Conservation (phyloP, 35 echinoderm and acorn worm species). For the Ophiothrix spiculata region DNA sequence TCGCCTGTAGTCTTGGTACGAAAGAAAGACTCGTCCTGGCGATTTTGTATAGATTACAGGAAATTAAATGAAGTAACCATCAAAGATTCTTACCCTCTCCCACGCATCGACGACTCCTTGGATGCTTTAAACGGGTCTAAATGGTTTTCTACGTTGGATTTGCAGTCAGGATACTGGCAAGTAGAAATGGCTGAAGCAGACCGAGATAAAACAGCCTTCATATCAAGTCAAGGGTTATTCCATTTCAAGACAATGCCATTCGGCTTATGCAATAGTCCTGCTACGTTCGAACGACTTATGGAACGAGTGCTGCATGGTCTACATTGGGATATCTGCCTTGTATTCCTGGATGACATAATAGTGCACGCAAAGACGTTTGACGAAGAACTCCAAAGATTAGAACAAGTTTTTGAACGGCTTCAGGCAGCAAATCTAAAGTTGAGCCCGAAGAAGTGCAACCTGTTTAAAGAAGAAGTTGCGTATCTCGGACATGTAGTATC, state of each 20-base stretch:
- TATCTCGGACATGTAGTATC: conserved; percentile 59
- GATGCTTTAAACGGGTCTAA: not conserved
- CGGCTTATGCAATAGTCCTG: conserved; percentile 45
- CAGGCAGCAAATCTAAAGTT: conserved; percentile 22
- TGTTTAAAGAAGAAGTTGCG: conserved; percentile 27
- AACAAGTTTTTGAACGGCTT: conserved; percentile 20
- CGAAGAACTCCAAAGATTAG: conserved; percentile 26
- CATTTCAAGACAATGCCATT: conserved; percentile 53
- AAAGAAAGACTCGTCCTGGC: conserved; percentile 40
- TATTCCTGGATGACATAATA: conserved; percentile 69
- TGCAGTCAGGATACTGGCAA: conserved; percentile 53
- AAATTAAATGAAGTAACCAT: conserved; percentile 42
- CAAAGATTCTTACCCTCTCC: conserved; percentile 47
- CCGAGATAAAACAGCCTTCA: conserved; percentile 54
- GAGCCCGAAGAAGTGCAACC: conserved; percentile 37
- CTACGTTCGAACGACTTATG: conserved; percentile 63
- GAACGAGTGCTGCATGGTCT: conserved; percentile 22
- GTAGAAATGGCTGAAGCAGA: conserved; percentile 18
- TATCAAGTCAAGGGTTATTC: conserved; percentile 27
- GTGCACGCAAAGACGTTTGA: conserved; percentile 21
- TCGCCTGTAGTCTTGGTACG: conserved; percentile 49
- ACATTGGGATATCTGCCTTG: conserved; percentile 69
- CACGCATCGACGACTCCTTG: conserved; percentile 50
- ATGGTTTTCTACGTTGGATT: conserved; percentile 38
- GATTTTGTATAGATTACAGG: conserved; percentile 52